Evolutionary conservation across 2,888 invertebrate species (phyloP), one percentile per base, ranked within the genome.

Genomic region (Parasteatoda lunata): DNA sequence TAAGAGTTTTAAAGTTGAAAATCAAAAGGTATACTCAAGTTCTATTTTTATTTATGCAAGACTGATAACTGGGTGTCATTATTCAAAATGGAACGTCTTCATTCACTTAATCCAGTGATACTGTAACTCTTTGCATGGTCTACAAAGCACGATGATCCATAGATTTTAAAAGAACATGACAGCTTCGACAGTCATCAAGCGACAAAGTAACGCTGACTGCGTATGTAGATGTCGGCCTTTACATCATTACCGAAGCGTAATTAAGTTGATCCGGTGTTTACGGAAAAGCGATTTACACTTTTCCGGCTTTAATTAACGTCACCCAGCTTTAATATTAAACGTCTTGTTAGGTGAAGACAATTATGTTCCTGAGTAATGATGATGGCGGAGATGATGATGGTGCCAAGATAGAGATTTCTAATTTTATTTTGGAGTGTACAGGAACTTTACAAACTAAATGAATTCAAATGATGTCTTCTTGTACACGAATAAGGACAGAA

Each of bases 191-290:
- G 51, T 71, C 79, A 59, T 48, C 47, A 15, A 4, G 79, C 7
- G 47, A 64, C 64, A 59, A n/a, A 59, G 8, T 9, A 59, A 59
- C 59, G n/a, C 59, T 7, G 9, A 9, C 59, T 59, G n/a, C 13
- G 59, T 52, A n/a, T 11, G 15, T 15, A 81, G 69, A 81, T 66
- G 75, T 81, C 73, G 11, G 52, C 47, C 48, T 69, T 68, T 75
- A 68, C 75, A 64, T 75, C 81, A 81, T 81, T 81, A 75, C 54
- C 75, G 69, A 73, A 5, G 81, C 69, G 73, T 81, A 81, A 81
- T 81, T 81, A 81, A 81, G 81, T 81, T 75, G 81, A 81, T 81
- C 81, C 81, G 75, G 75, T 75, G 81, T 80, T 80, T 80, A 80
- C 80, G 80, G 65, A 52, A 80, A 81, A 81, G 73, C 81, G 81